phyloP scores from a whole-genome alignment of 2,113 vertebrate species.

The Esox niger region DNA sequence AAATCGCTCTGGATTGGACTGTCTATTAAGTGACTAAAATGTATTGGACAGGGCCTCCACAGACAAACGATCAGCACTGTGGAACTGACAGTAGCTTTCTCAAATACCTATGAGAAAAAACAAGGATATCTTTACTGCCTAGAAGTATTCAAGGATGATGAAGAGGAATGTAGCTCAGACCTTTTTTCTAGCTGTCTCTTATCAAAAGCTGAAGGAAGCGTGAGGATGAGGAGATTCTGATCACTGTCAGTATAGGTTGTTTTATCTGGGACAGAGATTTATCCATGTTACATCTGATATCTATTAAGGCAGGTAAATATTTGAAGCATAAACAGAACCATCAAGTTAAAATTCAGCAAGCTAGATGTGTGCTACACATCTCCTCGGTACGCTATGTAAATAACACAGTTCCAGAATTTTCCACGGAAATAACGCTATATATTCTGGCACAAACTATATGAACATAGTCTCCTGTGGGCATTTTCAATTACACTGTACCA shows the following conservation, averaged over 20 bases:
- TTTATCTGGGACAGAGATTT: slow-evolving; percentile 21
- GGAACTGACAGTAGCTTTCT: no score
- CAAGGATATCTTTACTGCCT: no score
- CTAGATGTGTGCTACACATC: slow-evolving; percentile 11
- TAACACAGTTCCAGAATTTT: slow-evolving; percentile 30
- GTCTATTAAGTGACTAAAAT: no score
- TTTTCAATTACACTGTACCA: slow-evolving; percentile 69
- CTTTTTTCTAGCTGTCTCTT: no score
- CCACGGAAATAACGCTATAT: slow-evolving; percentile 46
- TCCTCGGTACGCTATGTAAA: slow-evolving; percentile 29
- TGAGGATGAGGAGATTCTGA: no score
- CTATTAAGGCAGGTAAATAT: slow-evolving; percentile 40
- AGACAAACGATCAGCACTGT: no score
- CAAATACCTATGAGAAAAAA: no score
- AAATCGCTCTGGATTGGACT: no score
- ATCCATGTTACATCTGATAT: slow-evolving; percentile 15
- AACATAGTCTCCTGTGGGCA: slow-evolving; percentile 55
- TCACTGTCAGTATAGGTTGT: slow-evolving; percentile 8
- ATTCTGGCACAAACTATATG: slow-evolving; percentile 47
- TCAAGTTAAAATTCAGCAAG: slow-evolving; percentile 24
- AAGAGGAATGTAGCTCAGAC: no score
- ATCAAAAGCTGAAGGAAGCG: no score
- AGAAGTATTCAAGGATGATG: no score
- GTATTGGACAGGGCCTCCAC: no score
- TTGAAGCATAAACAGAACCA: slow-evolving; percentile 37